These are phyloP conservation scores for Etia nguti DNA, from an alignment of 2,113 vertebrate species.

Conservation along the genomic window DNA sequence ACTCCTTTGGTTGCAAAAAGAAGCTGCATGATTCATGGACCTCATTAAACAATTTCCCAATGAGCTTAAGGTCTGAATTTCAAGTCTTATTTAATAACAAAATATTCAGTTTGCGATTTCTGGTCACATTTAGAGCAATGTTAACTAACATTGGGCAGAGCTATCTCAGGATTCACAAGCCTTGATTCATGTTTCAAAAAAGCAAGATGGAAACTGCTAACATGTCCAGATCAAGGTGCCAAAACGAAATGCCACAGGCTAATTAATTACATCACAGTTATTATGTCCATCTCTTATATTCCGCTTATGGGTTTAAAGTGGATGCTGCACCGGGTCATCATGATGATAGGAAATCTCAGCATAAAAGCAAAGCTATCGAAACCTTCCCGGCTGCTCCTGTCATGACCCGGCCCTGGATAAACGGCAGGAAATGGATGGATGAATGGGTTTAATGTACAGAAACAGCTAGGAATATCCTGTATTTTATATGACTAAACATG, in stretches of 20 bases:
- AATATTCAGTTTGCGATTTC: rapidly evolving
- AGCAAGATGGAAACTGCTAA: not conserved
- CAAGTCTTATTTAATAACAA: not conserved
- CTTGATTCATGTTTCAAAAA: not conserved
- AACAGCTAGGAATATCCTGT: not conserved
- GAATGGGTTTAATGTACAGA: not conserved
- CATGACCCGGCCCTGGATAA: rapidly evolving
- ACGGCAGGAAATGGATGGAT: not conserved
- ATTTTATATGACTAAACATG: not conserved
- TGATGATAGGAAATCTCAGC: not conserved
- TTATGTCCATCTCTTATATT: not conserved
- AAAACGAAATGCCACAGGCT: rapidly evolving
- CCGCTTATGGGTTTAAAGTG: not conserved
- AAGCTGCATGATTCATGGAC: not conserved
- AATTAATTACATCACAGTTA: too few species aligned
- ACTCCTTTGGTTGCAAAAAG: not conserved
- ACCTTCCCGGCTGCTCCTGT: too few species aligned
- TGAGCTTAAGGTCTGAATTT: not conserved
- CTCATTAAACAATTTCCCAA: rapidly evolving
- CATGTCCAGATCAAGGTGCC: rapidly evolving
- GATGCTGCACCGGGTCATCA: rapidly evolving
- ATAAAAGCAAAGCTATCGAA: not conserved
- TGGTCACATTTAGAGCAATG: not conserved
- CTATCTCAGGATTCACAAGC: not conserved
- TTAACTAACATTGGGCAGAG: not conserved